Evolutionary conservation across 1,140 invertebrate species (phyloP).

Genomic region (Orchestia grillus): DNA sequence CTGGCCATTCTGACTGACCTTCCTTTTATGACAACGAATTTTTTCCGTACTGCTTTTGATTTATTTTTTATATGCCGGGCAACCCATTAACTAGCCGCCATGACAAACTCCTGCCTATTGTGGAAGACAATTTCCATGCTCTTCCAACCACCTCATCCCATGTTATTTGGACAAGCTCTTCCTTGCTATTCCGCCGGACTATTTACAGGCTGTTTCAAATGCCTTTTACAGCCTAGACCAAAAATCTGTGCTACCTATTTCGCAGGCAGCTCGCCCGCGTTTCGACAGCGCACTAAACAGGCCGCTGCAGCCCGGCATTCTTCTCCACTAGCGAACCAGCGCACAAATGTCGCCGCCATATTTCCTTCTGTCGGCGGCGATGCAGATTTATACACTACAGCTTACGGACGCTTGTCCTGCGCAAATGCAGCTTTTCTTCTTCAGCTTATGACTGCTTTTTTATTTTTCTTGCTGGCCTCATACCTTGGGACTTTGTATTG

Average conservation of each 20-base stretch:
- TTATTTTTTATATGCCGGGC: no score
- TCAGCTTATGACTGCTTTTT: background rate
- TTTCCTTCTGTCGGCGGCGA: conserved; percentile 4
- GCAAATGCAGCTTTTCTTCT: conserved; percentile 7
- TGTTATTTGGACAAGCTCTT: background rate
- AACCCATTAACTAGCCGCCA: background rate
- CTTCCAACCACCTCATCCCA: background rate
- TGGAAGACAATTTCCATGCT: background rate
- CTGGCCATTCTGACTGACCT: no score
- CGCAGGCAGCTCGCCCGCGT: background rate
- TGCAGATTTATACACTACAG: conserved; percentile 8
- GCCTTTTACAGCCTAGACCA: background rate
- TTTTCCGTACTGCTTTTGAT: no score
- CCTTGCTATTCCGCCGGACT: background rate
- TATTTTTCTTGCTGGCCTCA: background rate
- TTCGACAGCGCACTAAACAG: background rate
- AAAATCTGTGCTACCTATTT: background rate
- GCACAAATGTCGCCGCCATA: background rate
- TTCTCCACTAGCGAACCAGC: background rate
- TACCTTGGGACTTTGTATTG: background rate
- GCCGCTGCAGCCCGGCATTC: background rate
- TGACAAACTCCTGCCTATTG: background rate
- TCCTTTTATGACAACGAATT: no score
- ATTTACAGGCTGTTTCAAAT: background rate
- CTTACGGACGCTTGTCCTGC: background rate